These are phyloP conservation scores for Vanessa atalanta DNA, from an alignment of 1,140 invertebrate genomes.

Conservation along the genomic window DNA sequence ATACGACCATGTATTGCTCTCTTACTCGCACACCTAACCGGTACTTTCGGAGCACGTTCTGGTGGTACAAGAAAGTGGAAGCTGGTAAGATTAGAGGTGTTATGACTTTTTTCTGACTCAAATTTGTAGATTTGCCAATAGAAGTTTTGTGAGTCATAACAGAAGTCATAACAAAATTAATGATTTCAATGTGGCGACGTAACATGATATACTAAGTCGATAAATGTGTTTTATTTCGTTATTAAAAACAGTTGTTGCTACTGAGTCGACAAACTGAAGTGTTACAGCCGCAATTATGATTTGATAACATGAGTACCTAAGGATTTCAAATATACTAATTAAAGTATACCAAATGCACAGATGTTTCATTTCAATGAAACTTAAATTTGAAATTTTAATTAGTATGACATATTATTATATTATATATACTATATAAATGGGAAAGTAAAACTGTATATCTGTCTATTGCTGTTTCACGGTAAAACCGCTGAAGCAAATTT, in stretches of 20 bases:
- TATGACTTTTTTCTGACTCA: slow-evolving; percentile 23
- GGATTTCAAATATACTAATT: too few relatives aligned
- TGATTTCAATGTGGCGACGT: neutral
- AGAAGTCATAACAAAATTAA: neutral
- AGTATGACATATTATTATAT: too few relatives aligned
- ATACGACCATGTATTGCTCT: slow-evolving; percentile 23
- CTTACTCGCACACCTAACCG: slow-evolving; percentile 53
- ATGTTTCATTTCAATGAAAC: too few relatives aligned
- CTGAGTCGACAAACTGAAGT: neutral
- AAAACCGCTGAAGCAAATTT: too few relatives aligned
- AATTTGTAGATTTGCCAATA: slow-evolving; percentile 24
- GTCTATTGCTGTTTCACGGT: too few relatives aligned
- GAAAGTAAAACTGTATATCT: too few relatives aligned
- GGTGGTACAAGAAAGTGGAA: slow-evolving; percentile 37
- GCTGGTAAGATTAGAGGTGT: slow-evolving; percentile 31
- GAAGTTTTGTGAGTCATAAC: slow-evolving; percentile 1
- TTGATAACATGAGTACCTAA: neutral
- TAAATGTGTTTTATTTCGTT: neutral
- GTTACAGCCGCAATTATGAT: neutral
- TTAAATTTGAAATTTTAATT: too few relatives aligned
- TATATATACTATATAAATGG: too few relatives aligned
- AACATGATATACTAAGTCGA: slow-evolving; percentile 1
- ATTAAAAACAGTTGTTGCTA: neutral
- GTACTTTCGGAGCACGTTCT: slow-evolving; percentile 39
- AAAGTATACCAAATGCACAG: too few relatives aligned